Conservation (phyloP, 2,888 invertebrate genomes). For the Monoplex corrugatus region DNA sequence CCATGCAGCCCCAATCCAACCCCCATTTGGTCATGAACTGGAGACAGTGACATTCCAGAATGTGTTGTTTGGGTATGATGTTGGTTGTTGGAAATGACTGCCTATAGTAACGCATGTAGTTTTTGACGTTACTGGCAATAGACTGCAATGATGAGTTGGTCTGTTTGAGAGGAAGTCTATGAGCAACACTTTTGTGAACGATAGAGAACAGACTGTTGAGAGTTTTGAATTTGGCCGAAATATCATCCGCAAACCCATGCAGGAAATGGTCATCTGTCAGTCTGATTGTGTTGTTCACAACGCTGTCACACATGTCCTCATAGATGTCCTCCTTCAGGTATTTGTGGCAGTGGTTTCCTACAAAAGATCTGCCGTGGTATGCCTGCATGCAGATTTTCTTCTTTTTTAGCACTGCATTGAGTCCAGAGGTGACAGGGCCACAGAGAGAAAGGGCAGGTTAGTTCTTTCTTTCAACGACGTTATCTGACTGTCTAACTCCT, state of each 20-base stretch:
- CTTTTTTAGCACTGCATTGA: background rate
- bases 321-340: background rate
- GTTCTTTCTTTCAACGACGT: background rate
- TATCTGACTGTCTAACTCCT: background rate
- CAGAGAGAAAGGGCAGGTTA: background rate
- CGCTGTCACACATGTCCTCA: background rate
- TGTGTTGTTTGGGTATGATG: too few relatives aligned
- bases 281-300: background rate
- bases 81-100: too few relatives aligned
- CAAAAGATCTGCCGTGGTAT: constrained; percentile 31
- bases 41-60: too few relatives aligned
- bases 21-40: too few relatives aligned
- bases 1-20: too few relatives aligned
- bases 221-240: background rate
- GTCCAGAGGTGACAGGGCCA: constrained; percentile 24
- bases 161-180: too few relatives aligned
- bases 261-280: background rate
- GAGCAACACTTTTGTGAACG: too few relatives aligned
- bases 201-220: too few relatives aligned
- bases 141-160: too few relatives aligned
- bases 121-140: too few relatives aligned
- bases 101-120: too few relatives aligned
- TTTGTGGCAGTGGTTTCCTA: constrained; percentile 3
- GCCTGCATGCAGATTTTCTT: background rate
- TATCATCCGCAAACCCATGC: background rate